A percentile compares a stretch with the other conserved stretches of the same genome.
phyloP scores from a whole-genome alignment of 37 sponge, comb jelly and placozoan genomes.

The Lycopodina hypogea region DNA sequence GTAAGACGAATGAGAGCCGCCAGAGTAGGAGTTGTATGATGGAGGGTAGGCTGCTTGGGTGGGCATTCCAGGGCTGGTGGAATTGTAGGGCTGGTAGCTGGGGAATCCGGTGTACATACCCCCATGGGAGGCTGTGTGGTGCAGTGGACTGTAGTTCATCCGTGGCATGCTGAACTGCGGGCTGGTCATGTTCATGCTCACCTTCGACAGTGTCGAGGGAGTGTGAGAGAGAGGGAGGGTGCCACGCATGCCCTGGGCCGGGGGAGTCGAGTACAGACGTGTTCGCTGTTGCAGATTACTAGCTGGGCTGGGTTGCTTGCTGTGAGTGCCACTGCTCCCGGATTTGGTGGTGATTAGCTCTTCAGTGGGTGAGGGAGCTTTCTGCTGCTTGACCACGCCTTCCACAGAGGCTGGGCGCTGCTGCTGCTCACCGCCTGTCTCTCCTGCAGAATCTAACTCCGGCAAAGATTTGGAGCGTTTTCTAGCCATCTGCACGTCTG shows the following conservation, averaged over 20 bases:
- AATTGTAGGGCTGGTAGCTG: neutral
- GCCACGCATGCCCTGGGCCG: slow-evolving; percentile 3
- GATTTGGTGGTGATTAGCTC: neutral
- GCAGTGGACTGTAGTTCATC: neutral
- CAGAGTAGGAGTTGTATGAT: slow-evolving; percentile 20
- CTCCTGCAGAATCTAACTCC: neutral
- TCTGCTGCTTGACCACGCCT: neutral
- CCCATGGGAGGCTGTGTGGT: neutral
- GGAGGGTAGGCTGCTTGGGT: slow-evolving; percentile 22
- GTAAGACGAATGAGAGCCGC: neutral
- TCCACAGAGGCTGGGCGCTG: neutral
- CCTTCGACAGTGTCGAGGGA: neutral
- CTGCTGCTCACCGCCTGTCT: neutral
- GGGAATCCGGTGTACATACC: neutral
- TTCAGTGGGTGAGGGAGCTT: neutral
- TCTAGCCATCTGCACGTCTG: slow-evolving; percentile 6
- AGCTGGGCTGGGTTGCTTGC: neutral
- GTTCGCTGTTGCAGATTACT: neutral
- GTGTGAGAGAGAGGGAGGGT: slow-evolving; percentile 33
- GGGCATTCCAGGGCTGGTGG: neutral
- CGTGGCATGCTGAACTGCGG: neutral
- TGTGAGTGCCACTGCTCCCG: neutral
- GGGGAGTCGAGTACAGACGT: slow-evolving; percentile 18
- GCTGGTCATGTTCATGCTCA: neutral
- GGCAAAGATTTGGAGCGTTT: slow-evolving; percentile 27